Evolutionary conservation across 2,113 vertebrate genomes (phyloP).

Genomic region (Colinus virginianus): DNA sequence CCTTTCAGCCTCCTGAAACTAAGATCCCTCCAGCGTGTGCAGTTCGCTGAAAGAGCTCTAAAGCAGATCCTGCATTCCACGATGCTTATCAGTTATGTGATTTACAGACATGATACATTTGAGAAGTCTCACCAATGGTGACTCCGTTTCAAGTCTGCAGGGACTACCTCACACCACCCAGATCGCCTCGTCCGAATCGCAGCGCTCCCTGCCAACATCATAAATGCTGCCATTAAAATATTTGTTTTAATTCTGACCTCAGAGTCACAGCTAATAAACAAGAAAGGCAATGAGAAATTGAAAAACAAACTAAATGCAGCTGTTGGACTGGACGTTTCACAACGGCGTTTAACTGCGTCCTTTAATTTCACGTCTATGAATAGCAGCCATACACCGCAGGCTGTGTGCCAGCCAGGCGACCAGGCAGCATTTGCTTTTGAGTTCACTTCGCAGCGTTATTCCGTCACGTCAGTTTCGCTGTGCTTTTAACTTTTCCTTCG

Average conservation of each 20-base stretch:
- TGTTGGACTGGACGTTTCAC: constrained; percentile 74
- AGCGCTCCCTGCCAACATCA: constrained; percentile 60
- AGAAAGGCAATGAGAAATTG: constrained; percentile 74
- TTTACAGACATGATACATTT: constrained; percentile 8
- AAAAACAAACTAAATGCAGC: constrained; percentile 76
- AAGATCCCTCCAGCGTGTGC: background rate
- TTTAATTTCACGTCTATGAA: constrained; percentile 76
- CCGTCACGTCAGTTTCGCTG: constrained; percentile 8
- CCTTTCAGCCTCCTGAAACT: background rate
- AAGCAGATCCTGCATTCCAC: constrained; percentile 37
- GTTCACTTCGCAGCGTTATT: constrained; percentile 2
- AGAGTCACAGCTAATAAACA: constrained; percentile 84
- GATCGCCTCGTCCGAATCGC: background rate
- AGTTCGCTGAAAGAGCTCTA: background rate
- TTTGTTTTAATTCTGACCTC: constrained; percentile 81
- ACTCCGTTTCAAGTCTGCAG: background rate
- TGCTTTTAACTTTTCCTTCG: constrained; percentile 40
- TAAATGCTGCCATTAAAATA: constrained; percentile 79
- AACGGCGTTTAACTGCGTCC: constrained; percentile 71
- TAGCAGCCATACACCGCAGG: constrained; percentile 59
- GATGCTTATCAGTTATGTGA: constrained; percentile 55
- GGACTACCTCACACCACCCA: constrained; percentile 58
- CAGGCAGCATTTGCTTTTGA: constrained; percentile 10
- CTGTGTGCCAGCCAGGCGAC: constrained; percentile 11
- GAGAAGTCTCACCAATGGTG: constrained; percentile 5